Conservation (phyloP, 2,113 vertebrate genomes). For the Gymnobelideus leadbeateri region DNA sequence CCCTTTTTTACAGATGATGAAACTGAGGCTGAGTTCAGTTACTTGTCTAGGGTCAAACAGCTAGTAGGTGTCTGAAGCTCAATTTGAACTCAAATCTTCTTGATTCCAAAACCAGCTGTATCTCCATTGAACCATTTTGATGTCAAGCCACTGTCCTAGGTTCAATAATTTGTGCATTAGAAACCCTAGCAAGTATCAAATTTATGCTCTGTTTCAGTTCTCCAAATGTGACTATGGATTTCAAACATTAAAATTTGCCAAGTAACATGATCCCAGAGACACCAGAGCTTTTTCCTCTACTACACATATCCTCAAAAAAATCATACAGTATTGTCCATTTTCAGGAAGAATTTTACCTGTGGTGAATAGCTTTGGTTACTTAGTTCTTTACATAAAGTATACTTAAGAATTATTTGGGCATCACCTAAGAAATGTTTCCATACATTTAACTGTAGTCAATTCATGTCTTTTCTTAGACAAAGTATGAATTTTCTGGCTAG, state of each 20-base stretch:
- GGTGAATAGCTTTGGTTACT: neutral
- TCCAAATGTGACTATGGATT: neutral
- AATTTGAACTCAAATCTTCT: neutral
- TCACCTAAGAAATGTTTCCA: neutral
- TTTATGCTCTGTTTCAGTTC: neutral
- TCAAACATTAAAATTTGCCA: neutral
- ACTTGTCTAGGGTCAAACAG: neutral
- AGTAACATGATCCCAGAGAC: neutral
- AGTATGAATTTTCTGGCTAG: neutral
- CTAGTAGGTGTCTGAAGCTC: neutral
- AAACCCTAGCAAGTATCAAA: neutral
- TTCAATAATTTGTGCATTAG: neutral
- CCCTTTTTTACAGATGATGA: neutral
- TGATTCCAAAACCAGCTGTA: neutral
- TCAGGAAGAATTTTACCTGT: neutral
- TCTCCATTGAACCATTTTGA: neutral
- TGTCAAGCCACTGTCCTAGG: neutral
- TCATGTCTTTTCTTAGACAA: neutral
- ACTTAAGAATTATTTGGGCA: neutral
- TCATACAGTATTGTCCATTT: too few species aligned
- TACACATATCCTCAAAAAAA: too few species aligned
- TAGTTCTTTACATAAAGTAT: neutral
- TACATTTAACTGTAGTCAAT: neutral
- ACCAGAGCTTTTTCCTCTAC: neutral
- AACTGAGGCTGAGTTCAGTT: neutral